Conservation (phyloP, 2,113 vertebrate genomes). For the Scomber colias region DNA sequence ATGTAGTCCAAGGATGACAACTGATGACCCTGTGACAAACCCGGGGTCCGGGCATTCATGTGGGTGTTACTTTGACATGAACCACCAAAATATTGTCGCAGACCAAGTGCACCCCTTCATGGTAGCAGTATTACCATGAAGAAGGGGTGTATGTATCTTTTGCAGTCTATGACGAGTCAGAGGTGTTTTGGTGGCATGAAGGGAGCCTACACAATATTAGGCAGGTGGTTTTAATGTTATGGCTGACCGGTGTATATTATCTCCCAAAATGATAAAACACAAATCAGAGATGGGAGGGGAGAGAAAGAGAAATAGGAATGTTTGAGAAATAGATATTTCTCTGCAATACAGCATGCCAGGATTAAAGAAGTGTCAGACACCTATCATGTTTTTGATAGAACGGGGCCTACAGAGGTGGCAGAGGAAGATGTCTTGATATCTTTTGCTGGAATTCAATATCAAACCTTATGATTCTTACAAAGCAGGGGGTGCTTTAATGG, state of each 20-base stretch:
- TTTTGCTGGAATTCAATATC: constrained; percentile 25
- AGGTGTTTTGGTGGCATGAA: no score
- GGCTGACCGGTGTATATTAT: neutral
- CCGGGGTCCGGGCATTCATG: no score
- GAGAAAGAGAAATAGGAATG: constrained; percentile 21
- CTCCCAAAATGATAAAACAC: constrained; percentile 7
- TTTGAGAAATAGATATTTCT: neutral
- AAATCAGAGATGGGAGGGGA: constrained; percentile 15
- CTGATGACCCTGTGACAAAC: no score
- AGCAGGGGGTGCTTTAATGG: constrained; percentile 18
- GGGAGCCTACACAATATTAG: no score
- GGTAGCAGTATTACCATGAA: no score
- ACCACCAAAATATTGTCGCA: no score
- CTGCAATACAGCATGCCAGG: constrained; percentile 13
- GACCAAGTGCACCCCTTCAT: no score
- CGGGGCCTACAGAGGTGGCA: constrained; percentile 24
- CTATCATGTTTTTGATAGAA: constrained; percentile 59
- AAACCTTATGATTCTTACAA: constrained; percentile 12
- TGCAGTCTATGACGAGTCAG: no score
- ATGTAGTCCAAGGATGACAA: no score
- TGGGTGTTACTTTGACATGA: no score
- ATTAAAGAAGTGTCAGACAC: constrained; percentile 49
- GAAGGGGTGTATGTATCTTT: no score
- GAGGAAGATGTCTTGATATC: constrained; percentile 7
- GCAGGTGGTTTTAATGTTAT: no score